Base-by-base conservation (phyloP, 2,797 vertebrate genomes). In the Dermochelys coriacea region DNA sequence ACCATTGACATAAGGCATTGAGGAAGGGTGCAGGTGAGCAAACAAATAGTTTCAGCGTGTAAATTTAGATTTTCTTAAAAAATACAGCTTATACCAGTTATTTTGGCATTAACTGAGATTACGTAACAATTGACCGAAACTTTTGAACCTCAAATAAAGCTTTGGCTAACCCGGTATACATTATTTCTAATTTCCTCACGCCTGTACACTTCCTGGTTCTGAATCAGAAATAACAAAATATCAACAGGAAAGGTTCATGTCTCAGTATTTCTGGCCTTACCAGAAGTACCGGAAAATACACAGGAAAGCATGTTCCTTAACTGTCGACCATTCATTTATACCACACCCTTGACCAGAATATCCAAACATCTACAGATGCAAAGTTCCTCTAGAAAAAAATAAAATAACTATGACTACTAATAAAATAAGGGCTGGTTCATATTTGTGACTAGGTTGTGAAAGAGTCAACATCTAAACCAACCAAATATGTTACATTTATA, bases 161-260 rank as follows among this genome's bases (percentile, higher is more conserved):
- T 75, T 75, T 0, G 3, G 10, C 79, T 29, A 59, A 2, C 82
- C 47, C 21, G 0, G 0, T 8, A 29, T 0, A 0, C 18, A 37
- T 25, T 80, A 88, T 21, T 81, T 64, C n/a, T 47, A 11, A 55
- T 49, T 82, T 80, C 80, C 51, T 6, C 80, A 77, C 10, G 41
- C 10, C 52, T 82, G 74, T 7, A 16, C 85, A 21, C 7, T 88
- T 85, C 57, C 49, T 1, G 5, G 51, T 82, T 34, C 52, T 52
- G 51, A 88, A 85, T 3, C 19, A 87, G 77, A 89, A 87, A 55
- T 0, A 1, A 21, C 84, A 90, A n/a, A 61, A 59, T 85, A 68
- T n/a, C 57, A 19, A 68, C 18, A 74, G 16, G 27, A 45, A 0
- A 0, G 45, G 47, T 64, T 16, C 50, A 12, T 34, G 74, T 80